phyloP scores from a whole-genome alignment of 2,113 vertebrate genomes.

The Phaetusa simplex region DNA sequence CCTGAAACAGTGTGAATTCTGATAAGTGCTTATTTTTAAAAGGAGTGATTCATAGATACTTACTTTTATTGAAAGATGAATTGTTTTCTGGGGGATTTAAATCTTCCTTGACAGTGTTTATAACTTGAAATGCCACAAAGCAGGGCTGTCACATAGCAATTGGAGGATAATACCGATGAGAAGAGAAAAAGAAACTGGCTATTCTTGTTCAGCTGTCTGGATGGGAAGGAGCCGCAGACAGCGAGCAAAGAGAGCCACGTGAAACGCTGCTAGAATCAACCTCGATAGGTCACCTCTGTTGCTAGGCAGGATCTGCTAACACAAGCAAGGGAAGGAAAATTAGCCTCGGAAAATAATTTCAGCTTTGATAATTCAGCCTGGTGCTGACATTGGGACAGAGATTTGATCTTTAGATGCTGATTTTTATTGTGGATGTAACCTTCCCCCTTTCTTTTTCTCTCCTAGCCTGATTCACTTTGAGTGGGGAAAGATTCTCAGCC shows the following conservation, averaged over 20 bases:
- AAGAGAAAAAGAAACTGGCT: constrained; percentile 17
- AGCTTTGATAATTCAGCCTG: neutral
- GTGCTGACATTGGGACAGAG: neutral
- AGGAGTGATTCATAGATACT: neutral
- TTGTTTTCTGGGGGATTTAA: constrained; percentile 28
- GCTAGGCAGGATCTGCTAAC: constrained; percentile 20
- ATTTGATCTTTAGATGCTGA: neutral
- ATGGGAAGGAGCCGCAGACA: constrained; percentile 3
- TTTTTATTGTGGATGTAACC: neutral
- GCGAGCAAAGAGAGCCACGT: neutral
- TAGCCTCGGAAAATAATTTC: neutral
- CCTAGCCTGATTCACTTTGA: neutral
- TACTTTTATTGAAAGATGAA: constrained; percentile 12
- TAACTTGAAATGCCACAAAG: constrained; percentile 13
- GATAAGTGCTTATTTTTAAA: constrained; percentile 10
- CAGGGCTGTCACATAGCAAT: neutral
- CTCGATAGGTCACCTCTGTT: constrained; percentile 51
- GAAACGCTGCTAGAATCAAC: constrained; percentile 2
- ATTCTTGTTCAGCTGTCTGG: neutral
- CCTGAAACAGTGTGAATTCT: neutral
- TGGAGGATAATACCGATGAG: neutral
- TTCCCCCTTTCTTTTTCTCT: neutral
- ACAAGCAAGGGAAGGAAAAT: neutral
- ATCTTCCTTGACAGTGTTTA: constrained; percentile 23
- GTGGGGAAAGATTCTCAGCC: neutral